Evolutionary conservation across 2,888 invertebrate species (phyloP), one percentile per base, ranked within the genome.

Genomic region (Augochlorella aurata): DNA sequence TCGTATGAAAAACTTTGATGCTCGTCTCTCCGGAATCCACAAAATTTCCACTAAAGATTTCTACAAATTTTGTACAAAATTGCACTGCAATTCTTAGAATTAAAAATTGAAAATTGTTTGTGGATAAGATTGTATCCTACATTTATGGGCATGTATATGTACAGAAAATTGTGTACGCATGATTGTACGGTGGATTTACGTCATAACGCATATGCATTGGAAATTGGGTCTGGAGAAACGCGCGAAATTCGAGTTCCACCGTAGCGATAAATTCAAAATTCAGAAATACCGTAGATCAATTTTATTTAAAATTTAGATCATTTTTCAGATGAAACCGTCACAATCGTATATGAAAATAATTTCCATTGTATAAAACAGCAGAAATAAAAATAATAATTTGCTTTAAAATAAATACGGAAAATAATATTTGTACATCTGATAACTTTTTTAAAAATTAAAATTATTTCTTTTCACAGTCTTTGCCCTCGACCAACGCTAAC

Each of bases 401-500:
- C 65, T 49, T 77, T 66, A 16, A 67, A 29, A 58, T 38, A 77
- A 67, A 38, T 24, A n/a, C n/a, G 10, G 21, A 63, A 52, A 65
- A 65, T n/a, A 65, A 65, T 44, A 65, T 65, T 65, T 65, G 44
- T 65, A 65, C 65, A 65, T 44, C 44, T 65, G n/a, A 44, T 12
- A 65, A 44, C 10, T n/a, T 12, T 65, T 12, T 45, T 14, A 16
- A 16, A 29, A n/a, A 24, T 14, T 16, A n/a, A 63, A 29, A 9
- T 63, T n/a, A 61, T 44, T 16, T 73, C 80, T 44, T 54, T 24
- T 49, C 18, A 12, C 14, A 18, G 68, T 63, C 12, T 58, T 24
- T 21, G 66, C 18, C 24, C 10, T 74, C 47, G 4, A 68, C 47
- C 18, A 88, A 66, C 1, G n/a, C 12, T 38, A 87, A 74, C 72